Base-by-base conservation (phyloP, 2,797 vertebrate species). In the Xenopus petersii region DNA sequence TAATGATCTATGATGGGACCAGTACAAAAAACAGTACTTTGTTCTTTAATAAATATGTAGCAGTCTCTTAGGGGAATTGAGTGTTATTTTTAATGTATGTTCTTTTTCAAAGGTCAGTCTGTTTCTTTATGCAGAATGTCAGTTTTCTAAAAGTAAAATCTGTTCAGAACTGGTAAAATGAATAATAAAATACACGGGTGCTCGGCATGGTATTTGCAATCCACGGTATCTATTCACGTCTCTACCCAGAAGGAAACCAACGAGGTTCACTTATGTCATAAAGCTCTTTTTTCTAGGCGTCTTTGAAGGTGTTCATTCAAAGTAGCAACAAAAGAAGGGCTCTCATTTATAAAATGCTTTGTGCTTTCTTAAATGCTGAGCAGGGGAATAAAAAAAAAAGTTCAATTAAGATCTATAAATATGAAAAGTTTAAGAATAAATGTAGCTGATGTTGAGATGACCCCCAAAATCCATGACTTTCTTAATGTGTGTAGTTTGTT, bases 41-140 rank as follows among this genome's bases (percentile, higher is more conserved):
- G 11, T 26, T 67, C n/a, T 51, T 24, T 54, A 48, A n/a, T 24
- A 11, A n/a, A 47, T 62, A 36, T 58, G 55, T 59, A 56, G 8
- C 16, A 42, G 15, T 9, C 36, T 42, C 36, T 42, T 42, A 6
- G 36, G 36, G 13, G 9, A 21, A 67, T 46, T 17, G 68, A 49
- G 11, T 10, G 71, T 77, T 24, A 61, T 42, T 42, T 42, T 42
- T 42, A 42, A 68, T 64, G 48, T 17, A 58, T 63, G 54, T 58
- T 75, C 49, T 60, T 1, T 56, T 64, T 42, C 30, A 75, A 75
- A 75, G 70, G 64, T 72, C 58, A 56, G 33, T 63, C 61, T 71
- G 16, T 70, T 75, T 76, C 64, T 71, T 67, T 60, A 67, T 71
- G 56, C 70, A 62, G 33, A 71, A 77, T 77, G 69, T 71, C 48